phyloP scores from a whole-genome alignment of 2,888 invertebrate genomes.

The Auanema freiburgensis region DNA sequence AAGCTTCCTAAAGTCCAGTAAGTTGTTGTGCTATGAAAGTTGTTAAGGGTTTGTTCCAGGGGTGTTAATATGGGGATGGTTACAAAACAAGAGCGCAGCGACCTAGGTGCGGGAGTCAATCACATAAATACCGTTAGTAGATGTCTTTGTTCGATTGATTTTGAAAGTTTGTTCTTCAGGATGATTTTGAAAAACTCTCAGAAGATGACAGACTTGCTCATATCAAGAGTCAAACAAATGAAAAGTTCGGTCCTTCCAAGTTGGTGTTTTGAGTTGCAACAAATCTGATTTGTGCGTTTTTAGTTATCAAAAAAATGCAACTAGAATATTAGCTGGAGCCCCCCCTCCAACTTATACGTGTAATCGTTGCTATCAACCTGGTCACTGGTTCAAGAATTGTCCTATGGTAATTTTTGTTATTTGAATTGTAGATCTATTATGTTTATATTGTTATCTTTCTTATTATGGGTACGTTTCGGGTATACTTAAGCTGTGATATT shows the following conservation, averaged over 20 bases:
- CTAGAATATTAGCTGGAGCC: conserved; percentile 80
- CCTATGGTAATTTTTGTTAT: conserved; percentile 68
- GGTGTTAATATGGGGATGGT: conserved; percentile 47
- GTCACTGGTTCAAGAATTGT: conserved; percentile 97
- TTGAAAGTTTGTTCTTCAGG: conserved; percentile 37
- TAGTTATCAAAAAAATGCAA: conserved; percentile 85
- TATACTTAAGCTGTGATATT: conserved; percentile 3
- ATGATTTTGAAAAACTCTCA: conserved; percentile 76
- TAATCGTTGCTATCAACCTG: conserved; percentile 88
- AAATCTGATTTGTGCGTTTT: conserved; percentile 58
- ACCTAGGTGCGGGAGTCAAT: conserved; percentile 18
- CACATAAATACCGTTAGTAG: conserved; percentile 38
- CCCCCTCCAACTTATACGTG: conserved; percentile 91
- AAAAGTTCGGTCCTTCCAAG: background rate
- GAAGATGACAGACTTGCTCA: conserved; percentile 97
- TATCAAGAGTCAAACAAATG: conserved; percentile 74
- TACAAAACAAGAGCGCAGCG: conserved; percentile 22
- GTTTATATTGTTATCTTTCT: conserved; percentile 1
- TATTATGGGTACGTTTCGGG: conserved; percentile 4
- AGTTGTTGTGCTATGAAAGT: background rate
- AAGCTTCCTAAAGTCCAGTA: conserved; percentile 64
- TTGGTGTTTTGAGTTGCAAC: background rate
- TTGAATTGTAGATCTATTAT: background rate
- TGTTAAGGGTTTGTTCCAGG: conserved; percentile 18
- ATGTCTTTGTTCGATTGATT: background rate